Conservation (phyloP, 1,140 invertebrate species). For the Hyposmocoma kahamanoa region DNA sequence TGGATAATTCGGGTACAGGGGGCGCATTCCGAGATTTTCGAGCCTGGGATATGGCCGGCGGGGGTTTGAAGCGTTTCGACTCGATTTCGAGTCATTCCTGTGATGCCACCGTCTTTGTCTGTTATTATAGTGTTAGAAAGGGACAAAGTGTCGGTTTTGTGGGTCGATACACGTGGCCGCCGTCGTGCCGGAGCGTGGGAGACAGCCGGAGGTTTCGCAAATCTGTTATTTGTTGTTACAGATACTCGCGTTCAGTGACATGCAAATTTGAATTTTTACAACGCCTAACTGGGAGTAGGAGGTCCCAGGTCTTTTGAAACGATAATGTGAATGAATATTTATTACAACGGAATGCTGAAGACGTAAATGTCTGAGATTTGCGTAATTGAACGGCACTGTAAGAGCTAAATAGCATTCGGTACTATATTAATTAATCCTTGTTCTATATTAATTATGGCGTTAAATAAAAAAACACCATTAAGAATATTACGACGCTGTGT, state of each 20-base stretch:
- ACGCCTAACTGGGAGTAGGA: constrained; percentile 21
- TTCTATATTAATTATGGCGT: no score
- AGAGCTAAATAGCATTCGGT: no score
- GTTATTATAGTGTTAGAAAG: constrained; percentile 24
- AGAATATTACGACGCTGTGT: no score
- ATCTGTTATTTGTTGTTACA: constrained; percentile 16
- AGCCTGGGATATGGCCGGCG: constrained; percentile 43
- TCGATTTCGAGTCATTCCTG: constrained; percentile 1
- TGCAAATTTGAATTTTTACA: constrained; percentile 35
- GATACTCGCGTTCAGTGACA: constrained; percentile 17
- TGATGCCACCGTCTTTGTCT: constrained; percentile 15
- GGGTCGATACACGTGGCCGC: constrained; percentile 21
- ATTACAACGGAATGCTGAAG: no score
- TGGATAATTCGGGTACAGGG: constrained; percentile 13
- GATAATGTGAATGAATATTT: constrained; percentile 14
- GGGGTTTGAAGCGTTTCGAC: constrained; percentile 28
- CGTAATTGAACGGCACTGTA: no score
- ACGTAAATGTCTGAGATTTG: no score
- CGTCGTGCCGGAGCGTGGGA: constrained; percentile 33
- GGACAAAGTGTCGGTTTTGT: constrained; percentile 15
- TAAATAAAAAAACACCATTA: no score
- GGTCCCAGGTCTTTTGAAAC: constrained; percentile 14
- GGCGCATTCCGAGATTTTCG: constrained; percentile 8
- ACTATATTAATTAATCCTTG: no score
- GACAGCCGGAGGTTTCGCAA: constrained; percentile 29